phyloP scores from a whole-genome alignment of 2,797 vertebrate genomes.

The Orestias chungarensis region DNA sequence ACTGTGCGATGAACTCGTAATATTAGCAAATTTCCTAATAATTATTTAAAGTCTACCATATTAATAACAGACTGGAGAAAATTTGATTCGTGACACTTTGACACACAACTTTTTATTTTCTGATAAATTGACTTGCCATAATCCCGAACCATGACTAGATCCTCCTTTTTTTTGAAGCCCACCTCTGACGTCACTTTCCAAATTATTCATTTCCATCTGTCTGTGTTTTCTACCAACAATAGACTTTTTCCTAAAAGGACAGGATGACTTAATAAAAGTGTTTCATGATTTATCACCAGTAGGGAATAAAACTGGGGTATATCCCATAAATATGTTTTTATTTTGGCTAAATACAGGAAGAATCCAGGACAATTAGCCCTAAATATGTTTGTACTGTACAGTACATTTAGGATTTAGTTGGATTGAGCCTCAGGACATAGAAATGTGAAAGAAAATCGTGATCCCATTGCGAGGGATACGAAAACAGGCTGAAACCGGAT shows the following conservation, averaged over 20 bases:
- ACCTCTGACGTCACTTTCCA: slow-evolving; percentile 70
- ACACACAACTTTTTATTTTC: background rate
- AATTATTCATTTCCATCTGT: slow-evolving; percentile 63
- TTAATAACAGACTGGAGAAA: background rate
- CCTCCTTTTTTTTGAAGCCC: slow-evolving; percentile 52
- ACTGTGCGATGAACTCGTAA: too few relatives aligned
- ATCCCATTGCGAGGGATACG: background rate
- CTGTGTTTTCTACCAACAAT: slow-evolving; percentile 49
- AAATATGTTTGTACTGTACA: background rate
- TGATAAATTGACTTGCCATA: background rate
- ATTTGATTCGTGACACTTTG: background rate
- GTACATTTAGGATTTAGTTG: background rate
- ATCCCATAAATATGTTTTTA: background rate
- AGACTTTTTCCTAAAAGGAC: slow-evolving; percentile 42
- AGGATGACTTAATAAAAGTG: slow-evolving; percentile 30
- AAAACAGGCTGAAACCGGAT: background rate
- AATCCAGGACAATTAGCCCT: background rate
- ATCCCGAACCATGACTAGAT: slow-evolving; percentile 27
- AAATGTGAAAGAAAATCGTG: background rate
- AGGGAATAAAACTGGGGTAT: background rate
- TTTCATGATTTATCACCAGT: background rate
- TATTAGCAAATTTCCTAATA: background rate
- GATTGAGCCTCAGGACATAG: background rate
- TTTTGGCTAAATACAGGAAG: background rate
- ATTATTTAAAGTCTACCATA: too few relatives aligned